phyloP scores from a whole-genome alignment of 2,113 vertebrate genomes.

The Poeciliopsis turrubarensis region DNA sequence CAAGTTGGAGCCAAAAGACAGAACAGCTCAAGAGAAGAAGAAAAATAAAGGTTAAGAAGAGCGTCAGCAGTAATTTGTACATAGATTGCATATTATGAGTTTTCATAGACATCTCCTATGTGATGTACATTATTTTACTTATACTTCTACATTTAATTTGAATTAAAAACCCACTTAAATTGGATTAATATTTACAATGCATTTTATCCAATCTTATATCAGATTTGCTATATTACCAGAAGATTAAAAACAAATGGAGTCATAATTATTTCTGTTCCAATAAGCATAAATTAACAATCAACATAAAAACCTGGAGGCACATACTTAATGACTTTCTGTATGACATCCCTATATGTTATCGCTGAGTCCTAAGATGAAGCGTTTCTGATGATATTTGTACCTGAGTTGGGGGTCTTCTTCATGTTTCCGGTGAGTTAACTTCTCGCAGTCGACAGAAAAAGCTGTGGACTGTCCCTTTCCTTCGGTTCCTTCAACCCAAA shows the following conservation, averaged over 20 bases:
- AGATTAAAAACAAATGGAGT: not conserved
- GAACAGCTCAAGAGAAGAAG: not conserved
- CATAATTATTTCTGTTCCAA: not conserved
- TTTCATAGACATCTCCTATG: not conserved
- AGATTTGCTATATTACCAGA: not conserved
- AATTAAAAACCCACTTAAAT: not conserved
- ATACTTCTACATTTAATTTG: too few relatives aligned
- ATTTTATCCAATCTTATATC: not conserved
- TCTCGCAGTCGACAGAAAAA: slow-evolving; percentile 12
- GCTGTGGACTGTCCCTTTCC: slow-evolving; percentile 7
- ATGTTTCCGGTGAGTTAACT: slow-evolving; percentile 51
- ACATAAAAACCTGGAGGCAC: not conserved
- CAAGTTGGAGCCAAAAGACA: slow-evolving; percentile 20
- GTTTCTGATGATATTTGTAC: slow-evolving; percentile 28
- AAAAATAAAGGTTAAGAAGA: not conserved
- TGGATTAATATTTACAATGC: not conserved
- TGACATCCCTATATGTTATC: not conserved
- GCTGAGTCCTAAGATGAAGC: not conserved
- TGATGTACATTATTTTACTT: too few relatives aligned
- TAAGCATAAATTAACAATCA: not conserved
- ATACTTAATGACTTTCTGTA: not conserved
- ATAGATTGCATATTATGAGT: not conserved
- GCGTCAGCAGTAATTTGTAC: not conserved
- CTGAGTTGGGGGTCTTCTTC: slow-evolving; percentile 71
- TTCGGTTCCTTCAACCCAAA: not conserved